Conservation (phyloP, 2,888 invertebrate genomes). For the Diabrotica balteata region DNA sequence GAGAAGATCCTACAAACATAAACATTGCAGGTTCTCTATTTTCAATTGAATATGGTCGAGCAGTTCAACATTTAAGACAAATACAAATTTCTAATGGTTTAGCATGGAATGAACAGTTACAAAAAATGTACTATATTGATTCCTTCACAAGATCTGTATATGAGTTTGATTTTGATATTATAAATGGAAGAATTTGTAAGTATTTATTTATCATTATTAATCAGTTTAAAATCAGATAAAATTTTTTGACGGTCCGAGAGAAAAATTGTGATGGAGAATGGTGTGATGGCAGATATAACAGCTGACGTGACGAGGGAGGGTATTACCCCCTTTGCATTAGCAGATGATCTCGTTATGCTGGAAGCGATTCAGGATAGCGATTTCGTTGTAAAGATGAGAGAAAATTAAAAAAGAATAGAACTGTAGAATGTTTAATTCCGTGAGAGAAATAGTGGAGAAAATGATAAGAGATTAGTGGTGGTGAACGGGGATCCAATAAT, state of each 20-base stretch:
- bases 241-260: neutral
- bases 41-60: slow-evolving; percentile 39
- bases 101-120: slow-evolving; percentile 73
- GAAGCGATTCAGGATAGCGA: no score
- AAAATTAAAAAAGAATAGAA: no score
- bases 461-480: no score
- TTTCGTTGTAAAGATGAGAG: no score
- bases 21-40: slow-evolving; percentile 58
- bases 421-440: no score
- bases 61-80: slow-evolving; percentile 41
- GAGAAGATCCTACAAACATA: slow-evolving; percentile 32
- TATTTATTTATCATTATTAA: neutral
- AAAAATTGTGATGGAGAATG: no score
- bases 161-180: slow-evolving; percentile 71
- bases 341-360: no score
- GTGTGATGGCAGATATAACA: no score
- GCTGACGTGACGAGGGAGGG: no score
- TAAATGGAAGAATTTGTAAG: slow-evolving; percentile 61
- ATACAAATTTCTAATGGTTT: slow-evolving; percentile 69
- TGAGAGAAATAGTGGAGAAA: no score
- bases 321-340: no score
- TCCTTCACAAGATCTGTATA: slow-evolving; percentile 69
- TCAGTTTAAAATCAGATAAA: neutral
- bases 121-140: slow-evolving; percentile 80
- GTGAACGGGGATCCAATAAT: no score